Base-by-base conservation (phyloP, 2,797 vertebrate species). In the Crypturellus tataupa region DNA sequence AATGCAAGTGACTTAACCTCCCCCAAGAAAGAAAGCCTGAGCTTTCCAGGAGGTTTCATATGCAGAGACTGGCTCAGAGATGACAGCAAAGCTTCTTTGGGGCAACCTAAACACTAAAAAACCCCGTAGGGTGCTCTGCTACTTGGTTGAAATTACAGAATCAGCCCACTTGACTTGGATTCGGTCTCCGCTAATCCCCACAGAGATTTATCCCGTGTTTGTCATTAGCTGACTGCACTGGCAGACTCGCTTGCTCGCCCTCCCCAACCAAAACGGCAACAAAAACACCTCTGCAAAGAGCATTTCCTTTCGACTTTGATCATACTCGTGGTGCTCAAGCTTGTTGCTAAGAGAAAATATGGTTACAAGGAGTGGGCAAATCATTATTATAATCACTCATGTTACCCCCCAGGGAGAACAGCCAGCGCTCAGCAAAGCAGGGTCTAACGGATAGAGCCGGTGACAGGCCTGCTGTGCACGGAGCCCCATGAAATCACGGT, bases 121-220 rank as follows among this genome's bases (percentile, higher is more conserved):
- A 40, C 40, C 86, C 93, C 65, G 70, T 95, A 86, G 91, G 83
- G 97, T 93, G 85, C 94, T 90, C 93, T 86, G 75, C 91, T 96
- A 17, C 90, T 93, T 89, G 94, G 94, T 71, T 96, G 93, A 96
- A 96, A 97, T 97, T 76, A 94, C 96, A 96, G 95, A 96, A 97
- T 93, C 93, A 85, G 90, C 87, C 82, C 96, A 97, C 90, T 97
- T 97, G 95, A 96, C 93, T 97, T 90, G 85, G 89, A 95, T 92
- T 94, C 89, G 94, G 92, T 33, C 80, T 88, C 70, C 8, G 13
- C 81, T 95, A 96, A 96, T 91, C 95, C 94, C 87, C 37, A 5
- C 19, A 78, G 94, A 95, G 87, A 77, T 94, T 96, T 94, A 93
- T 87, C 85, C 93, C 87, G 42, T 81, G 87, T 70, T 95, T 94